Percentiles rank a stretch among this genome's conserved stretches.
These are phyloP conservation scores for Apteryx mantelli DNA, from an alignment of 2,113 vertebrate genomes.

Conservation along the genomic window DNA sequence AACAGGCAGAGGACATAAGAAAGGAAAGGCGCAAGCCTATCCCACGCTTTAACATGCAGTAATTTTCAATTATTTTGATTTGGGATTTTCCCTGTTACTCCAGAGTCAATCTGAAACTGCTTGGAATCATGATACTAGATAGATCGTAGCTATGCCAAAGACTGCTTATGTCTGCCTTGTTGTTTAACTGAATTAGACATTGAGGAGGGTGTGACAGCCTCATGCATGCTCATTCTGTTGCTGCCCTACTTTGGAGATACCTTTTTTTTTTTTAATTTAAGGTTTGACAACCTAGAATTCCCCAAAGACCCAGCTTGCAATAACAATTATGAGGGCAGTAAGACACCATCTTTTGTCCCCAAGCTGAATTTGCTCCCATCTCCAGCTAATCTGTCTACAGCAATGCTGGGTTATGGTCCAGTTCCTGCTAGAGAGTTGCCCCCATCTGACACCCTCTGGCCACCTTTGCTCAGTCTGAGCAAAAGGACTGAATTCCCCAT, in stretches of 20 bases:
- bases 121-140: not conserved
- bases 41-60: not conserved
- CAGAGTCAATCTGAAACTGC: not conserved
- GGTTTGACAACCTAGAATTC: not conserved
- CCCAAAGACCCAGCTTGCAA: not conserved
- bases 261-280: not conserved
- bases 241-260: not conserved
- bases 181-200: rapidly evolving
- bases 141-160: not conserved
- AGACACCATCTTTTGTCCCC: not conserved
- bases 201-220: not conserved
- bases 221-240: too few species aligned
- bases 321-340: not conserved
- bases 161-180: not conserved
- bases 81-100: not conserved
- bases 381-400: not conserved
- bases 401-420: not conserved
- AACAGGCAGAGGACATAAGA: not conserved
- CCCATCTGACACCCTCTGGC: not conserved
- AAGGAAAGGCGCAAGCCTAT: not conserved
- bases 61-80: not conserved
- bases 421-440: not conserved
- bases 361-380: not conserved
- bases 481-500: not conserved
- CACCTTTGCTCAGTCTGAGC: not conserved